Conservation (phyloP, 2,797 vertebrate species). For the Ispidina lecontei region DNA sequence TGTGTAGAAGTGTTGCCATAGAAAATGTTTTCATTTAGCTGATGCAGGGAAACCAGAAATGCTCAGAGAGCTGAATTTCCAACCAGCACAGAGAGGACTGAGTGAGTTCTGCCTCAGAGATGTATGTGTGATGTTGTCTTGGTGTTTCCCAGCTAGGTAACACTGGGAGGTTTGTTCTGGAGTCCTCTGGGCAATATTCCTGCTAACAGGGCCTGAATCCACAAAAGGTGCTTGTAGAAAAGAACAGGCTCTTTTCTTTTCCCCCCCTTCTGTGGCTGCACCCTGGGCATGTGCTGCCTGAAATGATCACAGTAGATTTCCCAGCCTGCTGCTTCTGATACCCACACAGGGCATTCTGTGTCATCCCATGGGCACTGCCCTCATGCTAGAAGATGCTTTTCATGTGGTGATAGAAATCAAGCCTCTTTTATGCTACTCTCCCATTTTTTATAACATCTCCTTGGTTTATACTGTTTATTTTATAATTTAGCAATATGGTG, state of each 20-base stretch:
- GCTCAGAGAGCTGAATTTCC: neutral
- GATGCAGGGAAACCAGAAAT: neutral
- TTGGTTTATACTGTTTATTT: slow-evolving; percentile 56
- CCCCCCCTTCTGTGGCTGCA: neutral
- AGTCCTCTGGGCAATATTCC: neutral
- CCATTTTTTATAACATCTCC: slow-evolving; percentile 38
- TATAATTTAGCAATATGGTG: neutral
- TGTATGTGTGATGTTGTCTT: neutral
- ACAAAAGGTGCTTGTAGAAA: slow-evolving; percentile 26
- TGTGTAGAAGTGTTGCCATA: neutral
- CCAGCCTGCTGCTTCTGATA: neutral
- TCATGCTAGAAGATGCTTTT: neutral
- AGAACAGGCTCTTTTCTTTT: neutral
- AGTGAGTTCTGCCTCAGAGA: neutral
- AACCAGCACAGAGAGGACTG: neutral
- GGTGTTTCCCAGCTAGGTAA: neutral
- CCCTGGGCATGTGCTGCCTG: neutral
- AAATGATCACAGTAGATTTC: neutral
- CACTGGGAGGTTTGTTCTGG: neutral
- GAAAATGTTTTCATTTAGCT: neutral
- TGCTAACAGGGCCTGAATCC: neutral
- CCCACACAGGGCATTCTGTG: neutral
- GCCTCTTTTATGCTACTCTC: slow-evolving; percentile 17
- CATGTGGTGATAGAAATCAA: neutral
- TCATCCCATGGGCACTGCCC: neutral